These are phyloP conservation scores for Nomia melanderi DNA, from an alignment of 1,140 invertebrate genomes.

Conservation along the genomic window DNA sequence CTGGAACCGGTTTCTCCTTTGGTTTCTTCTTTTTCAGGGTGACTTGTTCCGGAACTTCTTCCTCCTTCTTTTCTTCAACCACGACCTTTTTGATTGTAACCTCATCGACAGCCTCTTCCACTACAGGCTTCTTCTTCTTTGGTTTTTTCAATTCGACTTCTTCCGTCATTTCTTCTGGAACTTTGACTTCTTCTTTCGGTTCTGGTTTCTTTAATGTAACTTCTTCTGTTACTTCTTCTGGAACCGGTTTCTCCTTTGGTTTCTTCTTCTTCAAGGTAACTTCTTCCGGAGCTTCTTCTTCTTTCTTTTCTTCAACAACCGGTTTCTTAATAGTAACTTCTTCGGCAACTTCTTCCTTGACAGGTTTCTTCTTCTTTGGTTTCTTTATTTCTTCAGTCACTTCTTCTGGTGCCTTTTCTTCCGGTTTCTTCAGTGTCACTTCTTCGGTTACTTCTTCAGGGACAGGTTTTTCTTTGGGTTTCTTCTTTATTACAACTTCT, in stretches of 20 bases:
- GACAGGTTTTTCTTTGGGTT: slow-evolving; percentile 68
- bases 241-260: slow-evolving; percentile 61
- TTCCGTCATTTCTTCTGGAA: slow-evolving; percentile 53
- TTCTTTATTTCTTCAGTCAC: slow-evolving; percentile 69
- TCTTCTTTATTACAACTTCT: slow-evolving; percentile 66
- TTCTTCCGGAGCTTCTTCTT: slow-evolving; percentile 74
- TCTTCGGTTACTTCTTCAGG: slow-evolving; percentile 71
- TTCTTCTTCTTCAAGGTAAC: slow-evolving; percentile 68
- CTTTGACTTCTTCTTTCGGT: slow-evolving; percentile 61
- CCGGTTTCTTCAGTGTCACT: slow-evolving; percentile 70
- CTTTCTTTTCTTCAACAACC: slow-evolving; percentile 69
- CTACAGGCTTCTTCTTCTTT: slow-evolving; percentile 71
- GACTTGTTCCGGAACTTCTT: slow-evolving; percentile 73
- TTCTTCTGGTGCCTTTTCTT: slow-evolving; percentile 65
- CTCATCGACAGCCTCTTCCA: slow-evolving; percentile 75
- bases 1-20: slow-evolving; percentile 72
- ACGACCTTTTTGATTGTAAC: slow-evolving; percentile 78
- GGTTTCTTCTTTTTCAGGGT: slow-evolving; percentile 69
- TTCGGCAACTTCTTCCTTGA: slow-evolving; percentile 70
- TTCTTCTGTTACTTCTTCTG: slow-evolving; percentile 69
- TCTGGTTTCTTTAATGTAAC: slow-evolving; percentile 71
- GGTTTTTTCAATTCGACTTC: slow-evolving; percentile 61
- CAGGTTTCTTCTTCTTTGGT: slow-evolving; percentile 78
- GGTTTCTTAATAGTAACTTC: slow-evolving; percentile 79
- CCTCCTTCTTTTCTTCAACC: slow-evolving; percentile 74